phyloP scores from a whole-genome alignment of 1,140 invertebrate genomes.

The Meteorus sp. region DNA sequence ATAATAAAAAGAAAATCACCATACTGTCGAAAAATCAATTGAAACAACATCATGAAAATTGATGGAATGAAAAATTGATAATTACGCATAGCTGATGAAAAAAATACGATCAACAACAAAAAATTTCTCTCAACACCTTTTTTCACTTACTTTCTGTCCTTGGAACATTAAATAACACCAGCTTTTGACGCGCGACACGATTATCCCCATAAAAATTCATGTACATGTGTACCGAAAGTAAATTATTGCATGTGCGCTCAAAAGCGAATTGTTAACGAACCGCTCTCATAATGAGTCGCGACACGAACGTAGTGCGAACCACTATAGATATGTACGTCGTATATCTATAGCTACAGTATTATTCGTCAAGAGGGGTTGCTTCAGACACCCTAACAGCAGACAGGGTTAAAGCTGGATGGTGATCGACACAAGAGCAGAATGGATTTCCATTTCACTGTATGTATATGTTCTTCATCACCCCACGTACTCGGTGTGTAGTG shows the following conservation, averaged over 20 bases:
- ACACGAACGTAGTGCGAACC: constrained; percentile 35
- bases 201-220: background rate
- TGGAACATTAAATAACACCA: no score
- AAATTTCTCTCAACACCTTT: no score
- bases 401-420: constrained; percentile 35
- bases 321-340: constrained; percentile 12
- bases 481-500: constrained; percentile 6
- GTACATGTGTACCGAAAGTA: background rate
- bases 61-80: no score
- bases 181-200: no score
- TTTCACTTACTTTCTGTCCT: no score
- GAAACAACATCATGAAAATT: no score
- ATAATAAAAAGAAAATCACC: no score
- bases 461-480: constrained; percentile 13
- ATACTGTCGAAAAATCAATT: no score
- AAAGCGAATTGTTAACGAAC: constrained; percentile 39
- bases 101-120: no score
- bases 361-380: constrained; percentile 35
- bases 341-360: background rate
- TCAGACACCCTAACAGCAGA: constrained; percentile 39
- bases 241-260: constrained; percentile 1
- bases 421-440: constrained; percentile 32
- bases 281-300: constrained; percentile 41
- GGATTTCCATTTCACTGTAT: constrained; percentile 36
- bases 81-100: no score